Base-by-base conservation (phyloP, 2,797 vertebrate species). In the Manis pentadactyla region DNA sequence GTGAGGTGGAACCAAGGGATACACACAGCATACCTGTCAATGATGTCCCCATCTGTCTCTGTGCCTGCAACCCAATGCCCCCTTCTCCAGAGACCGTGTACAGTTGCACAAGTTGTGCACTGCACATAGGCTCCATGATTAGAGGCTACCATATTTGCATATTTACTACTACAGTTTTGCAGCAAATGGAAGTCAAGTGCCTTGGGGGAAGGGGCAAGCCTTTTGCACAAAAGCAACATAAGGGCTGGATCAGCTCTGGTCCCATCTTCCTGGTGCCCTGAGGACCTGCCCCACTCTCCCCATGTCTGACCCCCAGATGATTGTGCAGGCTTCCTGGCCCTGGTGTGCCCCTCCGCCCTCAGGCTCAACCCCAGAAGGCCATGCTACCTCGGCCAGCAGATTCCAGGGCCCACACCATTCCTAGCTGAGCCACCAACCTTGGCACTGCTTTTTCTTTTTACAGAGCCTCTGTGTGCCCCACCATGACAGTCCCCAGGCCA, bases 371-470 rank as follows among this genome's bases (percentile, higher is more conserved):
- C 78, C 74, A 63, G 90, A 69, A 89, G 71, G 64, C 84, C 87
- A 49, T 18, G 0, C 46, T 21, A 61, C 84, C 84, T 93, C 73
- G 2, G 95, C 96, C 87, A 93, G 91, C 95, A 92, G 94, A 97
- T 97, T 98, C 94, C 96, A 92, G 87, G 69, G 90, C 96, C 97
- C 97, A 98, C 97, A 93, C 59, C 94, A 94, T 97, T 97, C 96
- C 92, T 51, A 2, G n/a, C 53, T 2, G n/a, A 86, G 79, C 57
- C 0, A 2, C 86, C 53, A 53, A 79, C 85, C 23, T 71, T 63
- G 81, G 69, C 25, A 1, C 78, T 15, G 69, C 13, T 27, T 31
- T 49, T 27, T 18, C 31, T 34, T 57, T 78, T 87, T 81, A 97
- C 86, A 96, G 73, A 74, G 93, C 55, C 79, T 86, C 88, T 94